Evolutionary conservation across 2,888 invertebrate species (phyloP).

Genomic region (Pterostichus niger): DNA sequence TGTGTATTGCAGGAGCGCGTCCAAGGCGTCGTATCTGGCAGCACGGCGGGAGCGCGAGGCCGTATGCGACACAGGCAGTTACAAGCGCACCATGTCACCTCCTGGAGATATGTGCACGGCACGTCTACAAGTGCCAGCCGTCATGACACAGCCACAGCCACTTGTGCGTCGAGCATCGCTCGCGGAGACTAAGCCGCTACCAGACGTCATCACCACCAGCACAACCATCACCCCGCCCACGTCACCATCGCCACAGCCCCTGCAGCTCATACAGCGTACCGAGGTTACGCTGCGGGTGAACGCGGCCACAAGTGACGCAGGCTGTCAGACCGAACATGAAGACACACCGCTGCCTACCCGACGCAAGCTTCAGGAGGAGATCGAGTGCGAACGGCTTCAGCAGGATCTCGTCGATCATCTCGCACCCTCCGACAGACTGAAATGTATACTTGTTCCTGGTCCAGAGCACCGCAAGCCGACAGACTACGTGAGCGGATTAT

Average conservation of each 20-base stretch:
- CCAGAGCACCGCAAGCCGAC: slow-evolving; percentile 84
- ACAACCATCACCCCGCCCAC: slow-evolving; percentile 9
- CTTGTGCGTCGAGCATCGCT: slow-evolving; percentile 71
- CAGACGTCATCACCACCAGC: background rate
- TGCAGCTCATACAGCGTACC: slow-evolving; percentile 82
- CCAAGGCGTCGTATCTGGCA: slow-evolving; percentile 88
- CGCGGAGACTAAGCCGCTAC: slow-evolving; percentile 17
- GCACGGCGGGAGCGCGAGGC: slow-evolving; percentile 84
- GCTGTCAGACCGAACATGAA: slow-evolving; percentile 76
- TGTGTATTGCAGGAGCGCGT: slow-evolving; percentile 84
- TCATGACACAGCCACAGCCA: slow-evolving; percentile 76
- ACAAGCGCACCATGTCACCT: slow-evolving; percentile 87
- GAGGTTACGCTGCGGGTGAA: slow-evolving; percentile 83
- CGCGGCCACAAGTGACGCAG: slow-evolving; percentile 81
- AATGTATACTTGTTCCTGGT: slow-evolving; percentile 83
- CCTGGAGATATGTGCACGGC: slow-evolving; percentile 76
- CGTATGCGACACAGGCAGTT: slow-evolving; percentile 87
- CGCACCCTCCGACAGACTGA: slow-evolving; percentile 82
- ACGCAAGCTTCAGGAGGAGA: slow-evolving; percentile 85
- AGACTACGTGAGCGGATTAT: slow-evolving; percentile 85
- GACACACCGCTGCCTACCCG: slow-evolving; percentile 76
- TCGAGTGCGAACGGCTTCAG: slow-evolving; percentile 87
- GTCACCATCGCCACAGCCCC: slow-evolving; percentile 63
- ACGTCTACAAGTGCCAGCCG: slow-evolving; percentile 78
- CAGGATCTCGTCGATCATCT: slow-evolving; percentile 83